These are phyloP conservation scores for Mus minutoides DNA, from an alignment of 2,797 vertebrate genomes.

Conservation along the genomic window DNA sequence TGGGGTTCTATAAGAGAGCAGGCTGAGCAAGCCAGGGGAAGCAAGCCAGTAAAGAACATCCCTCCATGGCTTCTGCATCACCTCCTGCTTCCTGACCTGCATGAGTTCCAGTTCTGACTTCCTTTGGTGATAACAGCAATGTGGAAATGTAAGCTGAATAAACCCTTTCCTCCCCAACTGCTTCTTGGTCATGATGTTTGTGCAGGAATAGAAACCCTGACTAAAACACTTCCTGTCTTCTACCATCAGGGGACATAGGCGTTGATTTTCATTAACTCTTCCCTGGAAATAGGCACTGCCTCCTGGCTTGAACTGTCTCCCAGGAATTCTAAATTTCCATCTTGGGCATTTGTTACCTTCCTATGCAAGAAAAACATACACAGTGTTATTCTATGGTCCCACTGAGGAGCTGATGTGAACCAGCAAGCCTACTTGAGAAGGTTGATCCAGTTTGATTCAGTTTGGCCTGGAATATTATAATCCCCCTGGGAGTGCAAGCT, in stretches of 20 bases:
- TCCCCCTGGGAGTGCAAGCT: constrained; percentile 33
- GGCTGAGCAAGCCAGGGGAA: too few species aligned
- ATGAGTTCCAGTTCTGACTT: too few species aligned
- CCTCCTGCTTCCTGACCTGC: too few species aligned
- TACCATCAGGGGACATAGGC: neutral
- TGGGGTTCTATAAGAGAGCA: too few species aligned
- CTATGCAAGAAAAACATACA: neutral
- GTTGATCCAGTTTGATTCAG: neutral
- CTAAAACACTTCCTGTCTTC: neutral
- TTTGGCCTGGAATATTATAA: neutral
- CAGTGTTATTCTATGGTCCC: neutral
- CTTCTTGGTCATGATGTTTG: too few species aligned
- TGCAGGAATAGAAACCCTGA: too few species aligned
- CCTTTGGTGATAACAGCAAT: too few species aligned
- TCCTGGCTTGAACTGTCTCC: neutral
- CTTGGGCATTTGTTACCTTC: neutral
- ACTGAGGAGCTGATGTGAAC: constrained; percentile 54
- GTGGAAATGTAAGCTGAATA: too few species aligned
- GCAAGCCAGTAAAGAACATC: too few species aligned
- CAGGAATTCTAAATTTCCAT: neutral
- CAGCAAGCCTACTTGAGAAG: neutral
- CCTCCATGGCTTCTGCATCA: too few species aligned
- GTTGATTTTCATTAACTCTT: neutral
- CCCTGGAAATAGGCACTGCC: neutral
- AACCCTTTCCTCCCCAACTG: too few species aligned